Base-by-base conservation (phyloP, 2,888 invertebrate species). In the Microctonus brassicae region DNA sequence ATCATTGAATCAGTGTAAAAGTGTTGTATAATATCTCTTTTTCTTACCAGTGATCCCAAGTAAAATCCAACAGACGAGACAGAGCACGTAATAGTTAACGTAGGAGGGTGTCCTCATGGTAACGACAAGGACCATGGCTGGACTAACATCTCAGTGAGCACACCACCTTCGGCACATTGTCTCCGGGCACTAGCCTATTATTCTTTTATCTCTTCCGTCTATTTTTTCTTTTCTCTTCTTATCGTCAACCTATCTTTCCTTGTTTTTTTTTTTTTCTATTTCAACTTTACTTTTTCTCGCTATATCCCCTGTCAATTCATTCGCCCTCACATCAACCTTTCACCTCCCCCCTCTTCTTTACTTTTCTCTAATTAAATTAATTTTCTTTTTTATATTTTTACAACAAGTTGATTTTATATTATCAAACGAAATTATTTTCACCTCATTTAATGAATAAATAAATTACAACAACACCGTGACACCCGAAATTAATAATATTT, bases 31-130 rank as follows among this genome's bases (percentile, higher is more conserved):
- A 24, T 26, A 1, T 63, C 26, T 34, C 86, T 20, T 53, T 22
- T 20, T 34, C 86, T 87, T 84, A 87, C 87, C 87, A 80, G 85
- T 86, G 79, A 87, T 86, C 77, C 87, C 87, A 72, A 87, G 82
- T 69, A 87, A 83, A 73, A 87, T 82, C 87, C 87, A 87, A 81
- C 86, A 87, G 77, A 87, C 85, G 83, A 87, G 85, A 83, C 86
- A 87, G 80, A 87, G 84, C 79, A 87, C 83, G 83, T 87, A 87
- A 79, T 87, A 87, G 81, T 87, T 86, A 78, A 86, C 83, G 83
- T 84, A 86, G 77, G 86, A 85, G 83, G 85, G 82, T 80, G 86
- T 85, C 84, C 86, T 86, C 86, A 87, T 87, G 85, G 80, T 84
- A 86, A 82, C 81, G 81, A 80, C 78, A 75, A 78, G 76, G 77